phyloP scores from a whole-genome alignment of 2,888 invertebrate species.

The Gortyna flavago region DNA sequence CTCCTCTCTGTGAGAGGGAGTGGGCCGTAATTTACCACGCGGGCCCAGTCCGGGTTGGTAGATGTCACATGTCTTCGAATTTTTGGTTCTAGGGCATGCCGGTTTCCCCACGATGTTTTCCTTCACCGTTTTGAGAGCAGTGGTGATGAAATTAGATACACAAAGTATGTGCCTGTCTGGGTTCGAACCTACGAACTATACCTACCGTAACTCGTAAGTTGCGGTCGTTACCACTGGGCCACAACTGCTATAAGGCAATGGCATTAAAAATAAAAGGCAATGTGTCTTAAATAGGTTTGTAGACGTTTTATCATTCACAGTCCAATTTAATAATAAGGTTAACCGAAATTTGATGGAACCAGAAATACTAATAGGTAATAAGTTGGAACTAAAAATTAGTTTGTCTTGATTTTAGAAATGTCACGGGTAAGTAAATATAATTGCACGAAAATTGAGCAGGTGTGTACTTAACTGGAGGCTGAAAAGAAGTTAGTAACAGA shows the following conservation, averaged over 20 bases:
- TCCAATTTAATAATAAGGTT: neutral
- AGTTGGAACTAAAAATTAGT: neutral
- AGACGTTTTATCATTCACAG: conserved; percentile 18
- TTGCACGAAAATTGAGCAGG: neutral
- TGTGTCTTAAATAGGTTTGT: neutral
- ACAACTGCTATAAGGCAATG: neutral
- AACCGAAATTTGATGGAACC: conserved; percentile 1
- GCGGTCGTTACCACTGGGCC: too few relatives aligned
- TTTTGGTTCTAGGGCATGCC: too few relatives aligned
- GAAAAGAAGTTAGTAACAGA: neutral
- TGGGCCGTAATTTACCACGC: too few relatives aligned
- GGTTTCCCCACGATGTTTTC: too few relatives aligned
- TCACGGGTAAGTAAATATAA: neutral
- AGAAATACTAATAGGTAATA: neutral
- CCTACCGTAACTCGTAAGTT: too few relatives aligned
- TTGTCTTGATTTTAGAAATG: neutral
- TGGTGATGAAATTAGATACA: too few relatives aligned
- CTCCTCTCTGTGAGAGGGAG: too few relatives aligned
- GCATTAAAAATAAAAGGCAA: neutral
- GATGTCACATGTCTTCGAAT: too few relatives aligned
- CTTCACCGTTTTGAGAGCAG: too few relatives aligned
- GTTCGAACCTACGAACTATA: too few relatives aligned
- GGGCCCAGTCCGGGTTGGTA: too few relatives aligned
- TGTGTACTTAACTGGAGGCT: neutral
- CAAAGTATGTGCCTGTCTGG: too few relatives aligned